Conservation (phyloP, 2,113 vertebrate genomes). For the Podarcis raffonei region DNA sequence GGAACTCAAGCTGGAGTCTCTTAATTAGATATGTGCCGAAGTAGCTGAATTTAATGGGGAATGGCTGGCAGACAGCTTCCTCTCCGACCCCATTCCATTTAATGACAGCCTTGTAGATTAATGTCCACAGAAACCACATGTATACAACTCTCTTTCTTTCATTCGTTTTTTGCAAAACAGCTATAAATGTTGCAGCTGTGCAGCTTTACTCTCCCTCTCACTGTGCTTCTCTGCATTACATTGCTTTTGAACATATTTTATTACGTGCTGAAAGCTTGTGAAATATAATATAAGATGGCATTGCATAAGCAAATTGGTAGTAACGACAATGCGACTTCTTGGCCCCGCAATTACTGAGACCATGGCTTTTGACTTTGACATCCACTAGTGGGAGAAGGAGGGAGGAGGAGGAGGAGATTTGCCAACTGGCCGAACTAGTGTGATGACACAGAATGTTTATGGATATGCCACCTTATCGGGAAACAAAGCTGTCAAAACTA, state of each 20-base stretch:
- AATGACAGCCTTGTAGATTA: constrained; percentile 42
- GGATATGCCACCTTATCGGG: neutral
- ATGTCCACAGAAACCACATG: constrained; percentile 31
- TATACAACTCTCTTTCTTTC: neutral
- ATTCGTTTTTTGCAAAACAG: neutral
- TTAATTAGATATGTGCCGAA: constrained; percentile 66
- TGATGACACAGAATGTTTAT: neutral
- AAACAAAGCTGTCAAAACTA: neutral
- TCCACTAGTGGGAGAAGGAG: neutral
- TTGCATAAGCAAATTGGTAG: constrained; percentile 49
- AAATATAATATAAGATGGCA: constrained; percentile 1
- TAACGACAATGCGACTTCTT: constrained; percentile 27
- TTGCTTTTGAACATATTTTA: neutral
- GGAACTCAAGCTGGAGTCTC: constrained; percentile 53
- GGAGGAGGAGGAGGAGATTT: neutral
- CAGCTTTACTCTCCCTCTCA: neutral
- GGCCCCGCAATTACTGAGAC: constrained; percentile 31
- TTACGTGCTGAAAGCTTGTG: neutral
- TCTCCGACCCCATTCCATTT: constrained; percentile 12
- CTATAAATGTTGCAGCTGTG: neutral
- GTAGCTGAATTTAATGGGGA: constrained; percentile 52
- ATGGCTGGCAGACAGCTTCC: constrained; percentile 41
- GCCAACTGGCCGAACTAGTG: neutral
- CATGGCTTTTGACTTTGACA: constrained; percentile 18
- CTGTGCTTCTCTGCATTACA: fast-evolving